A percentile compares a stretch with the other conserved stretches of the same genome.
phyloP scores from a whole-genome alignment of 2,888 invertebrate genomes.

The Ecliptopera silaceata region DNA sequence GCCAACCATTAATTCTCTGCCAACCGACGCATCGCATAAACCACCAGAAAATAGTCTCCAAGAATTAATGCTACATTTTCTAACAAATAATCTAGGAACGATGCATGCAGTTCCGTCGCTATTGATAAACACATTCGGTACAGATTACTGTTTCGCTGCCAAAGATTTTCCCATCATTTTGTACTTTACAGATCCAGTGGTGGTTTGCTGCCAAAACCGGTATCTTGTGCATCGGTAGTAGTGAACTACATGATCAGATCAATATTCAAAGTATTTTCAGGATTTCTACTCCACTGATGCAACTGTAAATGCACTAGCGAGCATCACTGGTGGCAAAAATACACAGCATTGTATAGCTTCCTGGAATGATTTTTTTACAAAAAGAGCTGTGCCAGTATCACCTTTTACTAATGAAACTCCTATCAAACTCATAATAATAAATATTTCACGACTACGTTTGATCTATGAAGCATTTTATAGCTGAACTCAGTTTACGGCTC shows the following conservation, averaged over 20 bases:
- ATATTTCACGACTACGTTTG: not conserved
- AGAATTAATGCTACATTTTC: constrained; percentile 12
- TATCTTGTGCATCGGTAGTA: not conserved
- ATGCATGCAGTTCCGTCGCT: not conserved
- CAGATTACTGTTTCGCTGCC: constrained; percentile 8
- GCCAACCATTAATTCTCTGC: constrained; percentile 32
- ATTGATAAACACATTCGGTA: constrained; percentile 10
- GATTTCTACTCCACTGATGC: no score
- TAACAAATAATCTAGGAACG: not conserved
- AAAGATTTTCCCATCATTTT: constrained; percentile 5
- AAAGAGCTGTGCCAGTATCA: no score
- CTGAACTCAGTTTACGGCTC: constrained; percentile 10
- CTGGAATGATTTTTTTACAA: no score
- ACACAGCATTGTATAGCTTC: no score
- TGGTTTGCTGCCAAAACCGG: constrained; percentile 5
- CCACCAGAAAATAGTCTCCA: constrained; percentile 9
- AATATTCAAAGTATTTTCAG: no score
- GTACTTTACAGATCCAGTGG: constrained; percentile 5
- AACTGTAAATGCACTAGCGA: no score
- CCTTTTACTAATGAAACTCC: no score
- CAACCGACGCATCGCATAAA: constrained; percentile 17
- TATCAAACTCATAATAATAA: no score
- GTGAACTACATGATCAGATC: no score
- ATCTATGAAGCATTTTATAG: constrained; percentile 5
- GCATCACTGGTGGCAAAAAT: no score